A percentile compares a stretch with the other conserved stretches of the same genome.
phyloP scores from a whole-genome alignment of 2,888 invertebrate genomes.

The Acleris literana region DNA sequence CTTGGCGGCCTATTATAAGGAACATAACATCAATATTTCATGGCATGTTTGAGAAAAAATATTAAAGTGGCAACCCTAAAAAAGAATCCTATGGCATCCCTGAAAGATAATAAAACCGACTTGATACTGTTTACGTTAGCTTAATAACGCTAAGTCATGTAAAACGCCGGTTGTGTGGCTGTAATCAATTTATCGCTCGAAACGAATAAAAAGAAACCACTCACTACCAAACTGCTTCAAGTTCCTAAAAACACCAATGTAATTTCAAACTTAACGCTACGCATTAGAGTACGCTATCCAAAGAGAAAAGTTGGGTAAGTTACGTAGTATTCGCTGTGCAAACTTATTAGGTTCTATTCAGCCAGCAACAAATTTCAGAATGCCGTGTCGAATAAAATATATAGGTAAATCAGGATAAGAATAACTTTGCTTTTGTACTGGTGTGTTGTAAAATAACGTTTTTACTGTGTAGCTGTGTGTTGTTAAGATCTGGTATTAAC shows the following conservation, averaged over 20 bases:
- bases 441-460: no score
- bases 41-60: no score
- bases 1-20: no score
- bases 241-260: neutral
- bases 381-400: conserved; percentile 59
- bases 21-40: no score
- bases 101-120: conserved; percentile 66
- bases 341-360: conserved; percentile 69
- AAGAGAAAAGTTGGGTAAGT: conserved; percentile 32
- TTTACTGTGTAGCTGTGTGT: no score
- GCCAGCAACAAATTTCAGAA: conserved; percentile 67
- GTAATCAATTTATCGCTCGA: conserved; percentile 74
- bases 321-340: conserved; percentile 44
- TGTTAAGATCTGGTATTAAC: no score
- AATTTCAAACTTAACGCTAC: neutral
- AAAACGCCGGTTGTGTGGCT: conserved; percentile 63
- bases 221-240: conserved; percentile 8
- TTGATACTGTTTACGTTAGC: conserved; percentile 56
- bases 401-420: conserved; percentile 45
- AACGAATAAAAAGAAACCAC: conserved; percentile 69
- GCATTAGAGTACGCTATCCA: conserved; percentile 6
- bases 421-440: no score
- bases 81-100: conserved; percentile 45
- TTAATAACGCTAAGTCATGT: conserved; percentile 64
- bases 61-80: conserved; percentile 8